Percentiles rank a stretch among this genome's conserved stretches.
Evolutionary conservation across 1,140 invertebrate genomes (phyloP).

Genomic region (Bombus consobrinus): DNA sequence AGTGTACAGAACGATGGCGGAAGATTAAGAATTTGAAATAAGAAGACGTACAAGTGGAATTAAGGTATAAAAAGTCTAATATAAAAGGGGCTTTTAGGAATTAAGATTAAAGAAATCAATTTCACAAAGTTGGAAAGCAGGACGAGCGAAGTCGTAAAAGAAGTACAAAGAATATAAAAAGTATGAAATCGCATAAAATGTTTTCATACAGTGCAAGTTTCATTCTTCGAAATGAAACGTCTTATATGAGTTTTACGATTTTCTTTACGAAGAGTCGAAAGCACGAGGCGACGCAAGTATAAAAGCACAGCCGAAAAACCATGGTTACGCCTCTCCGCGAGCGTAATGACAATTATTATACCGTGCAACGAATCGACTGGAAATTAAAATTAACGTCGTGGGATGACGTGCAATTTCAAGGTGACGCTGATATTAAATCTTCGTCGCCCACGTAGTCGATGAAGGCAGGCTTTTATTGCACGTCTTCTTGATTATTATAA

Average conservation of each 20-base stretch:
- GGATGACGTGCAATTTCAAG: background rate
- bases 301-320: background rate
- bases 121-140: background rate
- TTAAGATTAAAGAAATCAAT: background rate
- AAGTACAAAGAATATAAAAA: background rate
- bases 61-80: background rate
- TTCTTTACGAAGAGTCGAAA: background rate
- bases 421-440: background rate
- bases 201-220: background rate
- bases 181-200: background rate
- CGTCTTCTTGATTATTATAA: background rate
- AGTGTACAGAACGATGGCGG: background rate
- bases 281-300: too few species aligned
- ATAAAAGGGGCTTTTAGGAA: background rate
- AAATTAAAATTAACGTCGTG: background rate
- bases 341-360: background rate
- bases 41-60: background rate
- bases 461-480: background rate
- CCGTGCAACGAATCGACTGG: background rate
- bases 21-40: background rate
- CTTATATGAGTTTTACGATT: background rate
- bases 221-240: background rate
- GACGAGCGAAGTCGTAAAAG: background rate
- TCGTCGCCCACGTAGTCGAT: constrained; percentile 4
- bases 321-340: background rate